phyloP scores from a whole-genome alignment of 1,140 invertebrate species.

The Drosophila persimilis region DNA sequence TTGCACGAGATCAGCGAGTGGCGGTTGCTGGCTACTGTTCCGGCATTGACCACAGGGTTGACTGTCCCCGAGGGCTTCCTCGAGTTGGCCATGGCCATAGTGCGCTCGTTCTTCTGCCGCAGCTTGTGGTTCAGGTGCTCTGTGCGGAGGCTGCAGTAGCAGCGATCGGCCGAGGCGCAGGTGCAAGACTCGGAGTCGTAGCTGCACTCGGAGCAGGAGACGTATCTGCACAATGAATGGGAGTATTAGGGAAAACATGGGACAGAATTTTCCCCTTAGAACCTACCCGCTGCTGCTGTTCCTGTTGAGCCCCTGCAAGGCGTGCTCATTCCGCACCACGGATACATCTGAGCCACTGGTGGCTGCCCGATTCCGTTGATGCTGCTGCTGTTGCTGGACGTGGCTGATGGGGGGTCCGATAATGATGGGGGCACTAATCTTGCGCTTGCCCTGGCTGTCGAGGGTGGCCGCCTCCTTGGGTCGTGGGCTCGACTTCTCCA shows the following conservation, averaged over 20 bases:
- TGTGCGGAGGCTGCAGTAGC: slow-evolving; percentile 87
- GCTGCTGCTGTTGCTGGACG: slow-evolving; percentile 50
- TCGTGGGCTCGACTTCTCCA: slow-evolving; percentile 37
- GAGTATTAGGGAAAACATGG: neutral
- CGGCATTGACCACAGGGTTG: neutral
- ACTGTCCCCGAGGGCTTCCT: slow-evolving; percentile 17
- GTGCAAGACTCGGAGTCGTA: slow-evolving; percentile 92
- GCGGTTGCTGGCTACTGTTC: slow-evolving; percentile 32
- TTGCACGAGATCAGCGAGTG: slow-evolving; percentile 82
- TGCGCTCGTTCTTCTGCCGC: slow-evolving; percentile 66
- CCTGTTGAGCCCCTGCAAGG: slow-evolving; percentile 85
- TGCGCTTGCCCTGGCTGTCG: slow-evolving; percentile 50
- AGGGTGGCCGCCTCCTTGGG: slow-evolving; percentile 44
- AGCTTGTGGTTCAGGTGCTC: slow-evolving; percentile 74
- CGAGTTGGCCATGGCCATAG: slow-evolving; percentile 50
- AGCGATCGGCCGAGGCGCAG: slow-evolving; percentile 89
- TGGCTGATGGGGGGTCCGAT: slow-evolving; percentile 54
- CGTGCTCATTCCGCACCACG: slow-evolving; percentile 71
- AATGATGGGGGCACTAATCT: slow-evolving; percentile 55
- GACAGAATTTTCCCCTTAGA: neutral
- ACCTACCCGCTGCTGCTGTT: slow-evolving; percentile 87
- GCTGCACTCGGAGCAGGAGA: slow-evolving; percentile 93
- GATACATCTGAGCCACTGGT: slow-evolving; percentile 82
- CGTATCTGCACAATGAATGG: slow-evolving; percentile 84
- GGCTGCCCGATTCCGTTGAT: slow-evolving; percentile 66